Evolutionary conservation across 2,797 vertebrate genomes (phyloP), one percentile per base, ranked within the genome.

Genomic region (Cryptoprocta ferox): DNA sequence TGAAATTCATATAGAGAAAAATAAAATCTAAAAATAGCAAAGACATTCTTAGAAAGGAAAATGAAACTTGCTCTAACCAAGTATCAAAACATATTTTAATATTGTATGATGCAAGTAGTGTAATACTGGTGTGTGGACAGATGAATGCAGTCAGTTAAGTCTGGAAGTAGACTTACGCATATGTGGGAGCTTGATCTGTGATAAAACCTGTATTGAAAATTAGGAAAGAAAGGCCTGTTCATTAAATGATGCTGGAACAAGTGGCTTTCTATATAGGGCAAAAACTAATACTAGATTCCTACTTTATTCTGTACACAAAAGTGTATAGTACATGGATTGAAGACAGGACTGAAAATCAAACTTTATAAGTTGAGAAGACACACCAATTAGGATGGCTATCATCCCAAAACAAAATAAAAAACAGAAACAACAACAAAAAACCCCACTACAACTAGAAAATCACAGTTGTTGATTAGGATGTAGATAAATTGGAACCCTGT

Each of bases 71-170:
- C 35, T 92, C 0, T 89, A 66, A 66, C 35, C 50, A 87, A 59
- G 61, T 83, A 79, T 68, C 37, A 86, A 95, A 94, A 89, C 70
- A 76, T 21, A 65, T 87, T 94, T 95, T 92, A 79, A 50, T 83
- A 5, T 21, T 79, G 1, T 81, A 28, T 94, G 89, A 79, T 15
- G 75, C 48, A 82, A 90, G 12, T 86, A 92, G 56, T 94, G 8
- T 70, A 84, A 59, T 26, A 65, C 50, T 92, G 45, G 61, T 83
- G 19, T 45, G 78, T 78, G 87, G 24, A 18, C 89, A 78, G 61
- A 61, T 92, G 56, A 66, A n/a, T 89, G 12, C 92, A 82, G 61
- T 89, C 32, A 65, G 32, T 28, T n/a, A 87, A 65, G 19, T 14
- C 37, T 15, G 91, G 78, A 96, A 61, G 84, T 65, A 84, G 50